These are phyloP conservation scores for Agraylea sexmaculata DNA, from an alignment of 1,140 invertebrate species.

Conservation along the genomic window DNA sequence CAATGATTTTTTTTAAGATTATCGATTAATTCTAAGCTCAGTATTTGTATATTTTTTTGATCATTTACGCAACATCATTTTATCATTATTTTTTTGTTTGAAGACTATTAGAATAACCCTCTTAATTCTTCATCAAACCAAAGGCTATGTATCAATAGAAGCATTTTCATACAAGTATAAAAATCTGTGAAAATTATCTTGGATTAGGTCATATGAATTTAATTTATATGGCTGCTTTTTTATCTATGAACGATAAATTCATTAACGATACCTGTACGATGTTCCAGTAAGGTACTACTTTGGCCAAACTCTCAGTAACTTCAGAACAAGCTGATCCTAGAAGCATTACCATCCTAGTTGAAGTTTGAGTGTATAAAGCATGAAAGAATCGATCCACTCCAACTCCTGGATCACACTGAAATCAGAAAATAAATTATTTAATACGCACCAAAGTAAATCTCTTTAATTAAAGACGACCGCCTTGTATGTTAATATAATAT, in stretches of 20 bases:
- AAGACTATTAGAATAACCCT: too few relatives aligned
- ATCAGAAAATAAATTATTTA: slow-evolving; percentile 20
- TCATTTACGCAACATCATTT: too few relatives aligned
- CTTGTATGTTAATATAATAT: too few relatives aligned
- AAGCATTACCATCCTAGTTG: slow-evolving; percentile 61
- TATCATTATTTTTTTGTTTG: slow-evolving; percentile 4
- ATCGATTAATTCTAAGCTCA: too few relatives aligned
- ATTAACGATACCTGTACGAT: slow-evolving; percentile 65
- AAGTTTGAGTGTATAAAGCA: slow-evolving; percentile 67
- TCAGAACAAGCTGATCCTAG: slow-evolving; percentile 80
- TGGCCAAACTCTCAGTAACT: slow-evolving; percentile 78
- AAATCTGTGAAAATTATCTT: too few relatives aligned
- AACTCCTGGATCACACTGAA: slow-evolving; percentile 80
- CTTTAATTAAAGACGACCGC: too few relatives aligned
- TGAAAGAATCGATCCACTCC: slow-evolving; percentile 84
- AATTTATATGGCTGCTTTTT: neutral
- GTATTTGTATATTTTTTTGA: too few relatives aligned
- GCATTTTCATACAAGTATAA: too few relatives aligned
- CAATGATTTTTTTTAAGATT: too few relatives aligned
- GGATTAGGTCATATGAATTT: neutral
- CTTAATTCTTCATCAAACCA: too few relatives aligned
- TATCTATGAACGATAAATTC: slow-evolving; percentile 1
- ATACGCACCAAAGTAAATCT: too few relatives aligned
- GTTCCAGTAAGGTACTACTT: slow-evolving; percentile 85
- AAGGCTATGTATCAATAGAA: too few relatives aligned